phyloP scores from a whole-genome alignment of 2,888 invertebrate species.

The Torymus auratus region DNA sequence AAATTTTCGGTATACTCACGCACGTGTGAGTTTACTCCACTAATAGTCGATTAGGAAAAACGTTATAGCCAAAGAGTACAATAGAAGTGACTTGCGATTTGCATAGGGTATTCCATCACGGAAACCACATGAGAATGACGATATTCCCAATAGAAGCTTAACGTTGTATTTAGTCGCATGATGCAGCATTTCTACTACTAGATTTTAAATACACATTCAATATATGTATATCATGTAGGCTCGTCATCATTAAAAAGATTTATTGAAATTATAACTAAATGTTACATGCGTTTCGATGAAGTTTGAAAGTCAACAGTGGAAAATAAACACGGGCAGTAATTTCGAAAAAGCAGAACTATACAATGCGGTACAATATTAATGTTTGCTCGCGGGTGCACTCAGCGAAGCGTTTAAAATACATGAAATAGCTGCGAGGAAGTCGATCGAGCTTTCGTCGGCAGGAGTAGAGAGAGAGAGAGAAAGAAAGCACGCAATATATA shows the following conservation, averaged over 20 bases:
- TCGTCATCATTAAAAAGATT: neutral
- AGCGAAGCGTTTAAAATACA: neutral
- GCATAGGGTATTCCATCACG: constrained; percentile 5
- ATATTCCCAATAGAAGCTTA: constrained; percentile 43
- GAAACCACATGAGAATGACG: constrained; percentile 23
- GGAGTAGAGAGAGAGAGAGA: neutral
- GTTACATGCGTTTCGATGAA: no score
- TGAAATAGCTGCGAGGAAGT: neutral
- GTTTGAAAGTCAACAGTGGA: no score
- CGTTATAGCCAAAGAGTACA: neutral
- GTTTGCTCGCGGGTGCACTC: neutral
- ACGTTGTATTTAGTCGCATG: constrained; percentile 29
- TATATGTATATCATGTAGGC: no score
- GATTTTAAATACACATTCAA: no score
- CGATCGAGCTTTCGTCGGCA: constrained; percentile 22
- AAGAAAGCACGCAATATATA: neutral
- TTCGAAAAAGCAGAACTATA: no score
- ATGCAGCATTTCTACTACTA: constrained; percentile 21
- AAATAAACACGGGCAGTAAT: no score
- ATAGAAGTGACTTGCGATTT: constrained; percentile 39
- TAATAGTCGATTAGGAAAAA: constrained; percentile 38
- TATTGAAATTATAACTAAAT: no score
- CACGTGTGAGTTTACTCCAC: constrained; percentile 32
- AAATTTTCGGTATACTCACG: neutral
- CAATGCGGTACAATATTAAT: no score